A percentile compares a stretch with the other conserved stretches of the same genome.
Conservation (phyloP, 2,888 invertebrate genomes). For the Elysia crispata region DNA sequence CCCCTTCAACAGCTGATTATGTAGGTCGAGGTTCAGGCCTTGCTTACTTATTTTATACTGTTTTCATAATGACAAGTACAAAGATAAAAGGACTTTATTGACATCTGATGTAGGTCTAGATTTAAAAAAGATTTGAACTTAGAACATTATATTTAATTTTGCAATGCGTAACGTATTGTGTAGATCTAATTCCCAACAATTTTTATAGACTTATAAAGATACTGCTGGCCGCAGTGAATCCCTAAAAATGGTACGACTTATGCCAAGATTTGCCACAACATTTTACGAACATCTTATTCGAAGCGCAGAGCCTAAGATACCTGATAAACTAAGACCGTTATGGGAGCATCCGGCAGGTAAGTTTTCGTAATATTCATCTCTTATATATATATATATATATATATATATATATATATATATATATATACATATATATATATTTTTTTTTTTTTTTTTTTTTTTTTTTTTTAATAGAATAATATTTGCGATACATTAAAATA, state of each 20-base stretch:
- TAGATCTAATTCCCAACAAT: too few species aligned
- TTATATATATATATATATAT: neutral
- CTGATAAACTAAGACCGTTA: conserved; percentile 88
- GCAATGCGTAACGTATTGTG: neutral
- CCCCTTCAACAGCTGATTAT: neutral
- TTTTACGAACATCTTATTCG: conserved; percentile 42
- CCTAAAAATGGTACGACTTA: conserved; percentile 40
- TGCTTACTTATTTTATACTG: neutral
- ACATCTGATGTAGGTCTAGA: conserved; percentile 16
- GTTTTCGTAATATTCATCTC: neutral
- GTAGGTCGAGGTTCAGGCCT: neutral
- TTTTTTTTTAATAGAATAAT: too few species aligned
- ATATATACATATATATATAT: too few species aligned
- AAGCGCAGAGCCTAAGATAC: conserved; percentile 80
- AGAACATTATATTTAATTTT: neutral
- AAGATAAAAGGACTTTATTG: neutral
- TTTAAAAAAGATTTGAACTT: conserved; percentile 1
- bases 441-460: too few species aligned
- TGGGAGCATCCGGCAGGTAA: conserved; percentile 98
- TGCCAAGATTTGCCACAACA: conserved; percentile 45
- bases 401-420: neutral
- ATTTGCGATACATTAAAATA: too few species aligned
- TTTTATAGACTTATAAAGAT: too few species aligned
- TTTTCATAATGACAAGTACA: neutral
- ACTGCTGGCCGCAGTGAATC: too few species aligned